phyloP scores from a whole-genome alignment of 2,797 vertebrate species.

The Podarcis lilfordi region DNA sequence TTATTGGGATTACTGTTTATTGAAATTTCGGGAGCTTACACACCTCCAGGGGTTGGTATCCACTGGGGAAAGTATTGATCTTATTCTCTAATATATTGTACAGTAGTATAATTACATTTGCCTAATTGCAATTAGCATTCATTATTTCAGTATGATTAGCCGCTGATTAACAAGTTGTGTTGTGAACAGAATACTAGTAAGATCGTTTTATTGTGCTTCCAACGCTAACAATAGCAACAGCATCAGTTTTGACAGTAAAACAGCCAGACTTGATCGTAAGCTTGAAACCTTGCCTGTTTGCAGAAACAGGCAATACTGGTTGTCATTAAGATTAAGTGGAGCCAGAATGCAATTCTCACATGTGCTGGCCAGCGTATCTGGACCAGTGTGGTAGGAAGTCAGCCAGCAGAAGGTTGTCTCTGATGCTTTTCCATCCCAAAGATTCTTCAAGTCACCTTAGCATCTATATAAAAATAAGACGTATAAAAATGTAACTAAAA shows the following conservation, averaged over 20 bases:
- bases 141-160: constrained; percentile 11
- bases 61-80: constrained; percentile 1
- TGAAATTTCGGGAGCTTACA: not conserved
- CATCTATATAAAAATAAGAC: not conserved
- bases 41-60: not conserved
- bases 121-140: constrained; percentile 42
- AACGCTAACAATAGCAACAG: not conserved
- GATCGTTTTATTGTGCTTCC: not conserved
- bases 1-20: not conserved
- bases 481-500: not conserved
- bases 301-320: not conserved
- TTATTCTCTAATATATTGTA: constrained; percentile 5
- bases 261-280: not conserved
- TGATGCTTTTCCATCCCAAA: not conserved
- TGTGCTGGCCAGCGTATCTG: not conserved
- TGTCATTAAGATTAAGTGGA: no score
- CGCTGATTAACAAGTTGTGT: constrained; percentile 21
- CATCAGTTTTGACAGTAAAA: not conserved
- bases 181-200: not conserved
- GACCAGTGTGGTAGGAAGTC: not conserved
- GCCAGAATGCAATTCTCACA: not conserved
- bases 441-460: not conserved
- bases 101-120: constrained; percentile 17
- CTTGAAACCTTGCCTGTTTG: not conserved
- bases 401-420: no score